Base-by-base conservation (phyloP, 2,888 invertebrate species). In the Lepidochitona cinerea region DNA sequence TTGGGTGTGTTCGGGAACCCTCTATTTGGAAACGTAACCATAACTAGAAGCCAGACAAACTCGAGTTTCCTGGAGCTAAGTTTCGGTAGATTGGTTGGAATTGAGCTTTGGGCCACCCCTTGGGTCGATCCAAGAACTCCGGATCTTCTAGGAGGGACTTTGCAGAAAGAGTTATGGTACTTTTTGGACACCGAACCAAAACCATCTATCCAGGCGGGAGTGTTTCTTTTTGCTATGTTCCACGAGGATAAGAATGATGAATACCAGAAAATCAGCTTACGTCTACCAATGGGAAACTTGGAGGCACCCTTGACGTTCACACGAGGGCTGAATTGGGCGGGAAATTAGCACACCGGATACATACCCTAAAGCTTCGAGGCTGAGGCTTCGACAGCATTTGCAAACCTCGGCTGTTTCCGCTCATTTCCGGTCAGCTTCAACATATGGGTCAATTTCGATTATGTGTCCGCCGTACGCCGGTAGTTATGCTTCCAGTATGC, bases 1-100 rank as follows among this genome's bases (percentile, higher is more conserved):
- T 2, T 65, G 5, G 71, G 71, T n/a, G 14, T 14, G 26, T 71
- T 29, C 33, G 71, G 71, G 2, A 59, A 71, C 29, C 59, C 54
- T 18, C 54, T 54, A 5, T 71, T 71, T 41, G 71, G 71, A 23
- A 71, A 71, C 36, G 37, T 65, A 14, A 64, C 71, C 1, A 29
- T 71, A 18, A 18, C n/a, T 35, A 14, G 9, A 6, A 59, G 36
- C 59, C 37, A 66, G 14, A 9, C 33, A 64, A 54, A 64, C 18
- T 32, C 52, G 23, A 7, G 36, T 9, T 54, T 70, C 23, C 29
- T 54, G 18, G 37, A 71, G 7, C 54, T 53, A n/a, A 59, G 35
- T 14, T 59, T 71, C 29, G 71, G 71, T 5, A n/a, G 35, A 23
- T 9, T 66, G 35, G 66, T n/a, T 23, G 37, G 14, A 36, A n/a